Evolutionary conservation across 2,888 invertebrate species (phyloP).

Genomic region (Ommatoiulus sabulosus): DNA sequence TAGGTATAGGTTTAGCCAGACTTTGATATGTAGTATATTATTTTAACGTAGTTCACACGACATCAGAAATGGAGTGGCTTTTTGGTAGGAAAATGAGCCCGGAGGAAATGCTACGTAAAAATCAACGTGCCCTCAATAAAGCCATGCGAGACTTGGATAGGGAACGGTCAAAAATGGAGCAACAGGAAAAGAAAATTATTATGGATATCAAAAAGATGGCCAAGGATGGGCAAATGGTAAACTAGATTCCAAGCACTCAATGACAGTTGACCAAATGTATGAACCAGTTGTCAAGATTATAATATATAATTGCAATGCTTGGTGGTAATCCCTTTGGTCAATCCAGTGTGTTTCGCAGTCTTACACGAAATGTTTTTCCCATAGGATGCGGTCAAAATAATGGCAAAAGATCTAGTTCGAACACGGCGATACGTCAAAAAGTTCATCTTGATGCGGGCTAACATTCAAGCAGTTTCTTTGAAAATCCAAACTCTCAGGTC

Average conservation of each 20-base stretch:
- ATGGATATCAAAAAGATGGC: slow-evolving; percentile 98
- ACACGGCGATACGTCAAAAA: slow-evolving; percentile 95
- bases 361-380: too few species aligned
- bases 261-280: too few species aligned
- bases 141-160: slow-evolving; percentile 98
- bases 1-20: too few species aligned
- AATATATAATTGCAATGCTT: too few species aligned
- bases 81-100: slow-evolving; percentile 97
- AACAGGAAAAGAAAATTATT: slow-evolving; percentile 98
- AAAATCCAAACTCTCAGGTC: slow-evolving; percentile 98
- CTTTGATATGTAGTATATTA: too few species aligned
- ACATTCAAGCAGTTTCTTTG: slow-evolving; percentile 96
- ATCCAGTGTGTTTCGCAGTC: too few species aligned
- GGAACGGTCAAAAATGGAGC: slow-evolving; percentile 95
- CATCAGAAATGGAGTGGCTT: slow-evolving; percentile 78
- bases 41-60: too few species aligned
- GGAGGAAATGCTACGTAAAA: slow-evolving; percentile 97
- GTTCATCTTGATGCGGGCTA: slow-evolving; percentile 99
- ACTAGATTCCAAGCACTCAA: too few species aligned
- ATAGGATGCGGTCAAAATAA: slow-evolving; percentile 99
- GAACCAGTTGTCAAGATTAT: too few species aligned
- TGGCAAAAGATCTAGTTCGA: slow-evolving; percentile 98
- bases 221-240: slow-evolving; percentile 98
- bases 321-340: too few species aligned
- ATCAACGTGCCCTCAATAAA: slow-evolving; percentile 96